Evolutionary conservation across 2,113 vertebrate genomes (phyloP).

Genomic region (Leuciscus idus): DNA sequence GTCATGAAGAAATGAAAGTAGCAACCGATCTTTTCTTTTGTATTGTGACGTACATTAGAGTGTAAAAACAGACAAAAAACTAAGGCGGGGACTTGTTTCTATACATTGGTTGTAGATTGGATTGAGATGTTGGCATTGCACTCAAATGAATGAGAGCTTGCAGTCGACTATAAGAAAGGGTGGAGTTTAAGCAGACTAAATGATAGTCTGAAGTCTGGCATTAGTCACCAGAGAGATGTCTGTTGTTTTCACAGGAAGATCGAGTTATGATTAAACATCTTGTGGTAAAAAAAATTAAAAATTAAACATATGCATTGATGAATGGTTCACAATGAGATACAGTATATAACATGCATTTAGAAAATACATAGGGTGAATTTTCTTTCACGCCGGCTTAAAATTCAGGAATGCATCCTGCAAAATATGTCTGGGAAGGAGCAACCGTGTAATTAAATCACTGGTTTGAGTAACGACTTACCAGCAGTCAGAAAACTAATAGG

Average conservation of each 20-base stretch:
- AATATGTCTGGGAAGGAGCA: constrained; percentile 19
- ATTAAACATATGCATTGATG: not conserved
- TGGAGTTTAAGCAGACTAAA: not conserved
- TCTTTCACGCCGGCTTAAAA: not conserved
- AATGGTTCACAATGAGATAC: not conserved
- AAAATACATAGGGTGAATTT: not conserved
- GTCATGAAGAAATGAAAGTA: too few relatives aligned
- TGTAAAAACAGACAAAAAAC: too few relatives aligned
- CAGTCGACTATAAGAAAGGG: not conserved
- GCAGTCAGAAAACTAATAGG: constrained; percentile 78
- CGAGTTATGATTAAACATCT: not conserved
- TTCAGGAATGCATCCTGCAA: not conserved
- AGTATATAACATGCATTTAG: not conserved
- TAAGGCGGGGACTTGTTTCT: too few relatives aligned
- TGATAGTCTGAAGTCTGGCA: not conserved
- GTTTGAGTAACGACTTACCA: constrained; percentile 69
- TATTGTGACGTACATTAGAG: too few relatives aligned
- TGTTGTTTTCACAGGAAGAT: not conserved
- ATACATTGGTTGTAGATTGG: not conserved
- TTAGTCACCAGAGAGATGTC: not conserved
- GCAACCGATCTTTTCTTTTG: too few relatives aligned
- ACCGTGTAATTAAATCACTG: not conserved
- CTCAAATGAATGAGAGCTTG: not conserved
- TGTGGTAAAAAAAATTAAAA: not conserved
- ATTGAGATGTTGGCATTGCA: not conserved